Conservation (phyloP, 2,888 invertebrate genomes). For the Meliscaeva auricollis region DNA sequence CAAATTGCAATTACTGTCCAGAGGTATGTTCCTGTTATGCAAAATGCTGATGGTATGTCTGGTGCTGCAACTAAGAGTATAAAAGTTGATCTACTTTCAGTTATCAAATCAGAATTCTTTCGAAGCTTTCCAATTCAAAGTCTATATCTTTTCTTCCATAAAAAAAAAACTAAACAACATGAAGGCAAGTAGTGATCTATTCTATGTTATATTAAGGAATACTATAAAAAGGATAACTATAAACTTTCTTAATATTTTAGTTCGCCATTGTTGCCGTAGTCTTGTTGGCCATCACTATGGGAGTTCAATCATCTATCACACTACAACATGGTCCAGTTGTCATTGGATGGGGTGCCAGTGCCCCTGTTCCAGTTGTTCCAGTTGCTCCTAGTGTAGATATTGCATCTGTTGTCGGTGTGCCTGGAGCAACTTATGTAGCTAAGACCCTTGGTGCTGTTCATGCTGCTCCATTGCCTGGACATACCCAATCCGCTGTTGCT, state of each 20-base stretch:
- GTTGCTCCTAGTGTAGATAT: slow-evolving; percentile 45
- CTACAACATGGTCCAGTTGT: slow-evolving; percentile 47
- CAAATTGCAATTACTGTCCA: neutral
- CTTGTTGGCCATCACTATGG: slow-evolving; percentile 81
- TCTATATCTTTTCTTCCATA: slow-evolving; percentile 61
- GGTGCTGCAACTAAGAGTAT: slow-evolving; percentile 39
- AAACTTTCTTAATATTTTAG: slow-evolving; percentile 73
- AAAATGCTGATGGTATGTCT: too few relatives aligned
- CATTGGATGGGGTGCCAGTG: slow-evolving; percentile 48
- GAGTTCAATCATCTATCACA: slow-evolving; percentile 81
- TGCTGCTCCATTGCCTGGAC: slow-evolving; percentile 81
- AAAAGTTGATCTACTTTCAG: slow-evolving; percentile 46
- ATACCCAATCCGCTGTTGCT: slow-evolving; percentile 80
- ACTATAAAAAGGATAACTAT: neutral
- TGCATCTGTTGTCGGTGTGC: slow-evolving; percentile 67
- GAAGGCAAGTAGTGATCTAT: slow-evolving; percentile 54
- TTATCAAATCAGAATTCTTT: slow-evolving; percentile 45
- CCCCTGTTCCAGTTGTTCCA: slow-evolving; percentile 32
- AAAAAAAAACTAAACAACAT: slow-evolving; percentile 38
- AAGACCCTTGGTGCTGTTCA: slow-evolving; percentile 81
- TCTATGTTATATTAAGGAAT: too few relatives aligned
- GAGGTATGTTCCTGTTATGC: neutral
- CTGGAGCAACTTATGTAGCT: slow-evolving; percentile 80
- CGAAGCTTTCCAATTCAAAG: neutral
- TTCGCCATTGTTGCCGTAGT: slow-evolving; percentile 81